A percentile compares a stretch with the other conserved stretches of the same genome.
These are phyloP conservation scores for Neocrepidodera transversa DNA, from an alignment of 2,888 invertebrate species.

Conservation along the genomic window DNA sequence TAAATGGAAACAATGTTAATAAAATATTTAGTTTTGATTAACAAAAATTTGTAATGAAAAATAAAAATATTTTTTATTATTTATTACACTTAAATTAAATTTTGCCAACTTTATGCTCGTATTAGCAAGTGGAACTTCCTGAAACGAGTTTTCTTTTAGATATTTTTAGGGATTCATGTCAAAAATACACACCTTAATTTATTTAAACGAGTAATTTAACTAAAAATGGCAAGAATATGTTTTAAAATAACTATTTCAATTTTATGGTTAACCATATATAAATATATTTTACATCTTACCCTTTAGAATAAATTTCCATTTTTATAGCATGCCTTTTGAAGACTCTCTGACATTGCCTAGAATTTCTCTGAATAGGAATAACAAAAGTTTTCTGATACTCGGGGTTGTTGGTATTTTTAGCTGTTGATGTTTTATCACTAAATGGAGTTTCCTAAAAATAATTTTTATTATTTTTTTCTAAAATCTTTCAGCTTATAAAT, in stretches of 20 bases:
- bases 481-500: background rate
- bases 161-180: no score
- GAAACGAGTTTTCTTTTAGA: no score
- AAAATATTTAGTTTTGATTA: background rate
- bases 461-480: no score
- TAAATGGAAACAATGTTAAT: slow-evolving; percentile 17
- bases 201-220: no score
- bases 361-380: slow-evolving; percentile 79
- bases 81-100: no score
- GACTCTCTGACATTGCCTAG: slow-evolving; percentile 81
- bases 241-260: background rate
- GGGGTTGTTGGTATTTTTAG: slow-evolving; percentile 88
- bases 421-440: slow-evolving; percentile 76
- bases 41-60: background rate
- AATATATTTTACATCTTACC: slow-evolving; percentile 67
- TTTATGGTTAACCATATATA: background rate
- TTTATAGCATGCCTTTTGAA: slow-evolving; percentile 91
- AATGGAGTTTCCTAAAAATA: slow-evolving; percentile 72
- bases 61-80: no score
- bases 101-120: no score
- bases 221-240: slow-evolving; percentile 20
- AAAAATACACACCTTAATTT: no score
- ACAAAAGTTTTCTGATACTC: slow-evolving; percentile 84
- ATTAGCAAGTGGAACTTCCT: no score
- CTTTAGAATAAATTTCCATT: slow-evolving; percentile 89